Evolutionary conservation across 2,113 vertebrate species (phyloP).

Genomic region (Phylloscopus trochiloides): DNA sequence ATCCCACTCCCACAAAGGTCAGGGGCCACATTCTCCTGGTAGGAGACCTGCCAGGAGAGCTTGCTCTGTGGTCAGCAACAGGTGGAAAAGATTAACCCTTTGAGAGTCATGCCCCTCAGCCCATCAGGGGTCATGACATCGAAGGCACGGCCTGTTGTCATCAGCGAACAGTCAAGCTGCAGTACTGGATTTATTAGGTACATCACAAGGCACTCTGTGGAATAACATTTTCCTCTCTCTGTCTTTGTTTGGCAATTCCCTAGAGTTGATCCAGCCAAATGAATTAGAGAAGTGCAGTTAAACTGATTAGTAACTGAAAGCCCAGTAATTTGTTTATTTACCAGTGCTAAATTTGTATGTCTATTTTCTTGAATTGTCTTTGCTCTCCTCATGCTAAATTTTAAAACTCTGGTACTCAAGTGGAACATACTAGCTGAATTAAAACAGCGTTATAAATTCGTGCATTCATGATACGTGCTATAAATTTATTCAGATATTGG

Average conservation of each 20-base stretch:
- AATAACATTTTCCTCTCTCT: conserved; percentile 31
- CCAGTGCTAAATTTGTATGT: neutral
- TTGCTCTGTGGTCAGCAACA: conserved; percentile 56
- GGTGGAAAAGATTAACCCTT: conserved; percentile 72
- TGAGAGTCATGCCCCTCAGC: conserved; percentile 46
- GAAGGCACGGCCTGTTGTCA: conserved; percentile 13
- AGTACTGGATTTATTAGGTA: conserved; percentile 39
- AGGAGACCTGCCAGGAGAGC: conserved; percentile 28
- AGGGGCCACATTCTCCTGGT: conserved; percentile 57
- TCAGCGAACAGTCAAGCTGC: neutral
- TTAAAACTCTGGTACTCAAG: neutral
- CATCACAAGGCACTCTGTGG: conserved; percentile 28
- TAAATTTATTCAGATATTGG: neutral
- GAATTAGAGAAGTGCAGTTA: conserved; percentile 8
- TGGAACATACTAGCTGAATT: neutral
- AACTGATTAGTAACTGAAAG: conserved; percentile 1
- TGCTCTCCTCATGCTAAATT: neutral
- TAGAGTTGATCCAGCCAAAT: conserved; percentile 6
- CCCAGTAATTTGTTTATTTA: conserved; percentile 2
- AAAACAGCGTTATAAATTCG: neutral
- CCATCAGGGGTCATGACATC: conserved; percentile 22
- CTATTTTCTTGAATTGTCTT: neutral
- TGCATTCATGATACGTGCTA: neutral
- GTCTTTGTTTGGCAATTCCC: conserved; percentile 24
- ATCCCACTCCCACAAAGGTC: neutral